Evolutionary conservation across 2,888 invertebrate species (phyloP), one percentile per base, ranked within the genome.

Genomic region (Stictocephala bisonia): DNA sequence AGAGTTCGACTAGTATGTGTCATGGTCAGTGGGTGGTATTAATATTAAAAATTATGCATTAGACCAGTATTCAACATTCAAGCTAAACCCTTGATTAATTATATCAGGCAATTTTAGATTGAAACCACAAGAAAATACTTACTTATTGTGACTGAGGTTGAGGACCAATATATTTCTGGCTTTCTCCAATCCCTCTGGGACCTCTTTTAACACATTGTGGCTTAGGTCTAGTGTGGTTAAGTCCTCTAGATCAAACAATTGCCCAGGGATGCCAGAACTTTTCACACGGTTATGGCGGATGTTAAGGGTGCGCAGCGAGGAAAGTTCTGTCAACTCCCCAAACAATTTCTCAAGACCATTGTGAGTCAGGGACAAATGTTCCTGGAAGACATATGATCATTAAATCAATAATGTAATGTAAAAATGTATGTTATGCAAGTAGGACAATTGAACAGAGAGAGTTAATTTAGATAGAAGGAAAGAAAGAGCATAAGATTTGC

Each of bases 141-240:
- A 96, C 95, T 91, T 90, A 85, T 99, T 99, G 84, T 96, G 88
- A 83, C 97, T 96, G 79, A 99, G 88, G 87, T 99, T 99, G 75
- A 99, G 88, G 53, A 99, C 99, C 77, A 99, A 89, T 73, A 99
- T 87, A 75, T 95, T 93, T 84, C 94, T 94, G 26, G 97, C 96
- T 82, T 92, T 91, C 78, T 99, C 99, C 77, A 99, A 84, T 35
- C 97, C 97, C 81, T 95, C 94, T 15, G 99, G 99, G n/a, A 98
- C 93, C 83, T 96, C 95, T 82, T 94, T 95, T 53, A 99, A 87
- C 82, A 93, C 91, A 84, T 99, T 99, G 84, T 96, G 93, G 80
- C 98, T 98, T 76, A 99, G 87, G 86, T 99, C 99, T 79, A 99
- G 86, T 0, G 99, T 97, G 24, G 97, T 96, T 56, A 99, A 86